Evolutionary conservation across 2,797 vertebrate species (phyloP), one percentile per base, ranked within the genome.

Genomic region (Crenuchus spilurus): DNA sequence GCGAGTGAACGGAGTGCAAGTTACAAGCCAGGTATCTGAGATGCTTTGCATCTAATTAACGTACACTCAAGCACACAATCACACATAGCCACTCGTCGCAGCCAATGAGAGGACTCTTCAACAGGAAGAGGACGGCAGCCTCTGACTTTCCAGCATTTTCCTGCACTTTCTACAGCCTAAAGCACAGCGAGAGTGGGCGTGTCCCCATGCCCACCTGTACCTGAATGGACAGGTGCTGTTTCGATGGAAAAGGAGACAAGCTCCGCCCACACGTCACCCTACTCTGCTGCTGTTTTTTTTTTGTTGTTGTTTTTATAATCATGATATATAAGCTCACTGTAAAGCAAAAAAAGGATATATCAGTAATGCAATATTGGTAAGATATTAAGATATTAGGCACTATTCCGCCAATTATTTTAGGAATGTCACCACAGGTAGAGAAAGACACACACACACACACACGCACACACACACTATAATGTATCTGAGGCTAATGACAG

Each of bases 341-440:
- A 77, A 44, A 7, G n/a, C 60, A 66, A 87, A 88, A n/a, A 71
- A n/a, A 61, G 16, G 28, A 87, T 90, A 85, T 88, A 87, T 88
- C 89, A 86, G 80, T 88, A 87, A 70, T 63, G 30, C 61, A 76
- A 72, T 88, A 87, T 89, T 88, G 88, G 81, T 84, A 82, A 84
- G 80, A 82, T 86, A 82, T 88, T 88, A 81, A 84, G 79, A 84
- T 78, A 81, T 82, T 90, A 89, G 86, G 88, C 90, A 92, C 89
- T 89, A 84, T 87, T 88, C 88, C 22, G 66, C 57, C 87, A 90
- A 86, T 89, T 87, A 88, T 90, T 86, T 88, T 91, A 90, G 89
- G 86, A 91, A 88, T 86, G 90, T 92, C 85, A 86, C 88, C 89
- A 90, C 92, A 87, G 85, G 90, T 91, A 91, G 88, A 84, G 77